Evolutionary conservation across 2,888 invertebrate species (phyloP), one percentile per base, ranked within the genome.

Genomic region (Adelognathus sp.): DNA sequence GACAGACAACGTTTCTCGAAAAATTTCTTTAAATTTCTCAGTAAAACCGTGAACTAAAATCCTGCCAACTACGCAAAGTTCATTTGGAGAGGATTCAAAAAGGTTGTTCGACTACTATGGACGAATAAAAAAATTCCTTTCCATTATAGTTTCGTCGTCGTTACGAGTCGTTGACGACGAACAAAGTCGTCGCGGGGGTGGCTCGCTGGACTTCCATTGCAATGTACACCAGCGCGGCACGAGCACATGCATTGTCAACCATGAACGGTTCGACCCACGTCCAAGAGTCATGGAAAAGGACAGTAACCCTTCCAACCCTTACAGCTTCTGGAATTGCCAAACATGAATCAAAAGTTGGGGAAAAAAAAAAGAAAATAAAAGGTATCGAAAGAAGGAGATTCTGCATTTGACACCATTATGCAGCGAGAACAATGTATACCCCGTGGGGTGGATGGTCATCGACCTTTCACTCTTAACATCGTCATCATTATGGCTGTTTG

Each of bases 401-500:
- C 82, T 81, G 85, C 79, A 74, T 78, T 81, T 76, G 83, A 85
- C 81, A 66, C 81, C 75, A 71, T 75, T 80, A 81, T 80, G 79
- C 83, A 78, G 66, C 72, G 72, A 69, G 67, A 76, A 71, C 60
- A 67, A 21, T 33, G 60, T 31, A 56, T 60, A 29, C 50, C n/a
- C 41, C 73, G 77, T 50, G n/a, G 52, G 14, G 14, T 50, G 16
- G 67, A 18, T 39, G 14, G 66, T 16, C 61, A 46, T 33, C 36
- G 64, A 41, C 39, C n/a, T 39, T 11, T 11, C 9, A 39, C n/a
- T 39, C 14, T 14, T 1, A n/a, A n/a, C n/a, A 41, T 41, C 36
- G 1, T 9, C 36, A 36, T 36, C 0, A 36, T 36, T 36, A n/a
- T 9, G 36, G n/a, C 36, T 36, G 36, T 36, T 36, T n/a, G 11